Evolutionary conservation across 2,113 vertebrate species (phyloP).

Genomic region (Leucosticte australis): DNA sequence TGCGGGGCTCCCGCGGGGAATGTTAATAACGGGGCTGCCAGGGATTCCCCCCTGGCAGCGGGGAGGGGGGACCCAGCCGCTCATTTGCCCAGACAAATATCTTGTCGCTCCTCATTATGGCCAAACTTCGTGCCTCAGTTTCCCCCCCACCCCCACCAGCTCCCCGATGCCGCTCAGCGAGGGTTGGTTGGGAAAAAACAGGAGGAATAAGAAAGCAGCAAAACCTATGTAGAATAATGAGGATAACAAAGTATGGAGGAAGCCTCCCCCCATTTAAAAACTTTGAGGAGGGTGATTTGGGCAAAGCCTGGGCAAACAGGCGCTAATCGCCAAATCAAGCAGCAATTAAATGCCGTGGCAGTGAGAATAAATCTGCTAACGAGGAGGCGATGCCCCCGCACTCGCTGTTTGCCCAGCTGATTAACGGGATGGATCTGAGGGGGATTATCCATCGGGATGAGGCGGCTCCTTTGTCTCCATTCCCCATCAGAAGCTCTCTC

Average conservation of each 20-base stretch:
- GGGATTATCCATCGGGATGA: conserved; percentile 57
- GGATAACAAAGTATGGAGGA: background rate
- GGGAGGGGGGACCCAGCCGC: background rate
- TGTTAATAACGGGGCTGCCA: background rate
- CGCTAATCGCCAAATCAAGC: conserved; percentile 77
- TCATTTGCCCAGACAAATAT: conserved; percentile 21
- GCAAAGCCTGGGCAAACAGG: conserved; percentile 72
- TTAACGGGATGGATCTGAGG: conserved; percentile 50
- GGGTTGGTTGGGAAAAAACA: background rate
- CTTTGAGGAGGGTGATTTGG: background rate
- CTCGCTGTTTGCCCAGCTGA: conserved; percentile 73
- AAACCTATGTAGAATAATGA: background rate
- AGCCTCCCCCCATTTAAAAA: background rate
- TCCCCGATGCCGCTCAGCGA: accelerated
- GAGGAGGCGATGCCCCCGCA: conserved; percentile 61
- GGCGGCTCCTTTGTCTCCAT: conserved; percentile 49
- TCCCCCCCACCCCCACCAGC: background rate
- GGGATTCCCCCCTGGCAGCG: background rate
- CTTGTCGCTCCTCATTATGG: background rate
- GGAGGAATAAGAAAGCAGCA: background rate
- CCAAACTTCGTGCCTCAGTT: background rate
- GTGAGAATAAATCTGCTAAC: conserved; percentile 71
- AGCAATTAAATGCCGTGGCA: conserved; percentile 70
- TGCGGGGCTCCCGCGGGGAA: background rate
- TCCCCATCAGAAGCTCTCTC: background rate